These are phyloP conservation scores for Drepana falcataria DNA, from an alignment of 2,888 invertebrate species.

Conservation along the genomic window DNA sequence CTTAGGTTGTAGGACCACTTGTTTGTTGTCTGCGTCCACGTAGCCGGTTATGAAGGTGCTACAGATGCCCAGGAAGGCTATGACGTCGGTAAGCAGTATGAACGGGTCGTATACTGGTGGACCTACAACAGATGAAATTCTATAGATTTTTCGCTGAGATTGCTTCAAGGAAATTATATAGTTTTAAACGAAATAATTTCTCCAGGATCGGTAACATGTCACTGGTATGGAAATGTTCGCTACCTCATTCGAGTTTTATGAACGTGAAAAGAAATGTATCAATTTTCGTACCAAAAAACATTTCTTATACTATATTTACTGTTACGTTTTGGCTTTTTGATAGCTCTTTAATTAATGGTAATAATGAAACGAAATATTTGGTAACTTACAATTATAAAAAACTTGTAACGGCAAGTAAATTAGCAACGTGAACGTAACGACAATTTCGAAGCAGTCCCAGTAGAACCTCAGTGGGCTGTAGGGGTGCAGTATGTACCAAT, in stretches of 20 bases:
- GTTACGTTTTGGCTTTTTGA: no score
- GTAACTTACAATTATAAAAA: conserved; percentile 40
- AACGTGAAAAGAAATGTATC: no score
- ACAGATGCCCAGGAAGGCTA: conserved; percentile 39
- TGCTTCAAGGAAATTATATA: no score
- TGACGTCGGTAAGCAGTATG: conserved; percentile 37
- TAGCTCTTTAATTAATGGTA: no score
- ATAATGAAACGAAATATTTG: no score
- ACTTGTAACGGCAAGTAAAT: conserved; percentile 48
- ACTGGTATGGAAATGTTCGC: no score
- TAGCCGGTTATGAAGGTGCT: conserved; percentile 50
- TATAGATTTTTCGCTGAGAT: no score
- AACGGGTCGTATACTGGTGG: conserved; percentile 33
- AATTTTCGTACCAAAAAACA: no score
- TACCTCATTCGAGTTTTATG: no score
- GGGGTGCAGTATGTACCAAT: conserved; percentile 46
- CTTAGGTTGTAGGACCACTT: conserved; percentile 35
- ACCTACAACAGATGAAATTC: conserved; percentile 22
- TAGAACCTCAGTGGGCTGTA: conserved; percentile 46
- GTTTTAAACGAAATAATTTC: no score
- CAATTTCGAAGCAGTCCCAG: conserved; percentile 34
- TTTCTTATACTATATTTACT: no score
- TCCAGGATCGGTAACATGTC: no score
- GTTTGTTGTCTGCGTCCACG: conserved; percentile 38
- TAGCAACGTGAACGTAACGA: conserved; percentile 22